These are phyloP conservation scores for Zhuqinia jingwanae DNA, from an alignment of 2,888 invertebrate species.

Conservation along the genomic window DNA sequence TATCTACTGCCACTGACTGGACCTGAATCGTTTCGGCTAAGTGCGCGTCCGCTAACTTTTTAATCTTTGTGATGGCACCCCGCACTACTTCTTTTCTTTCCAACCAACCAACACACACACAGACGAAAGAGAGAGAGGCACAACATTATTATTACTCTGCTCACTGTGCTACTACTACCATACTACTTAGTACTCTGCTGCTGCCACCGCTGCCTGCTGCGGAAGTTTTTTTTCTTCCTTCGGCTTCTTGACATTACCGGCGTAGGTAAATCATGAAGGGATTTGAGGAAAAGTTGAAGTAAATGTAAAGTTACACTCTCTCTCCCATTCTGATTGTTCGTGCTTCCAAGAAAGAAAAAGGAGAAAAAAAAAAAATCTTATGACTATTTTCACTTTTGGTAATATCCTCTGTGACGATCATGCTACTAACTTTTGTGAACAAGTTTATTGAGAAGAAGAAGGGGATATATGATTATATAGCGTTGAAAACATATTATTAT, in stretches of 20 bases:
- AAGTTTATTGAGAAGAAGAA: too few species aligned
- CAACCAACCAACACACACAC: too few species aligned
- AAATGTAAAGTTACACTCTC: slow-evolving; percentile 44
- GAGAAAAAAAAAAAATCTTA: slow-evolving; percentile 11
- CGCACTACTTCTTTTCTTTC: slow-evolving; percentile 24
- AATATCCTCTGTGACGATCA: too few species aligned
- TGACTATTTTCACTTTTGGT: too few species aligned
- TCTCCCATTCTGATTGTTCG: slow-evolving; percentile 21
- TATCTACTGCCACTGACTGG: slow-evolving; percentile 20
- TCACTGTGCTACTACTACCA: background rate
- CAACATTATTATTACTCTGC: slow-evolving; percentile 8
- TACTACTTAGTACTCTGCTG: background rate
- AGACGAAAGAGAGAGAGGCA: background rate
- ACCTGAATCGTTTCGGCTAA: slow-evolving; percentile 51
- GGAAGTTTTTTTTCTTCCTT: slow-evolving; percentile 38
- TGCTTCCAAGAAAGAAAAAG: background rate
- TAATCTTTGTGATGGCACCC: slow-evolving; percentile 59
- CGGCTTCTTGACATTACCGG: slow-evolving; percentile 37
- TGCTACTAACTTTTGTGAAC: too few species aligned
- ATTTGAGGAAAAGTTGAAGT: slow-evolving; percentile 36
- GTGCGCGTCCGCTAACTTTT: slow-evolving; percentile 60
- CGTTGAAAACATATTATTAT: too few species aligned
- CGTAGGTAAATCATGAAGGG: slow-evolving; percentile 46
- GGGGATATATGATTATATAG: too few species aligned
- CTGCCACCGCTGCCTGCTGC: too few species aligned